phyloP scores from a whole-genome alignment of 2,113 vertebrate species.

The Aplodontia rufa region DNA sequence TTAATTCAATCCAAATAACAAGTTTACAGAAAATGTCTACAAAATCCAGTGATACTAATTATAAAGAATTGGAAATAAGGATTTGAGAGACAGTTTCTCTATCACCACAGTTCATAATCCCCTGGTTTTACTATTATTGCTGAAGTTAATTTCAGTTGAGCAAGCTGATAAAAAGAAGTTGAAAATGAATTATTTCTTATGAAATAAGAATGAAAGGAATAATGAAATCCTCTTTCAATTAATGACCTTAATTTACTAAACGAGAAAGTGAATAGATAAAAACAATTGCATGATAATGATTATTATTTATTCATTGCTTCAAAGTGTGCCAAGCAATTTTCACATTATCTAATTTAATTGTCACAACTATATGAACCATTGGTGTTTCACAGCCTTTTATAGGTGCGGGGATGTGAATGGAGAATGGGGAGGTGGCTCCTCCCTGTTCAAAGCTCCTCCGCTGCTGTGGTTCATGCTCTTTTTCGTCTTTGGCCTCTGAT shows the following conservation, averaged over 20 bases:
- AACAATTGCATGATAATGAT: neutral
- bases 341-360: neutral
- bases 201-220: constrained; percentile 31
- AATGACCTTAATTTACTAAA: neutral
- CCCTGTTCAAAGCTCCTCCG: neutral
- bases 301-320: neutral
- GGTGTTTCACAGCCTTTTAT: neutral
- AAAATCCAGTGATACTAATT: neutral
- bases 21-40: neutral
- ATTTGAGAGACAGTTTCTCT: neutral
- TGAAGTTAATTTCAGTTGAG: no score
- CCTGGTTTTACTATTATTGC: neutral
- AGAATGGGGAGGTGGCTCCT: neutral
- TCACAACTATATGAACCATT: neutral
- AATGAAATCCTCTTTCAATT: neutral
- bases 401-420: neutral
- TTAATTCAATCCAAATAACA: neutral
- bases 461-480: neutral
- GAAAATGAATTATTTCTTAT: neutral
- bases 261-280: neutral
- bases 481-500: neutral
- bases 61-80: neutral
- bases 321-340: neutral
- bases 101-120: neutral
- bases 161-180: neutral